These are phyloP conservation scores for Lacerta agilis DNA, from an alignment of 2,797 vertebrate species.

Conservation along the genomic window DNA sequence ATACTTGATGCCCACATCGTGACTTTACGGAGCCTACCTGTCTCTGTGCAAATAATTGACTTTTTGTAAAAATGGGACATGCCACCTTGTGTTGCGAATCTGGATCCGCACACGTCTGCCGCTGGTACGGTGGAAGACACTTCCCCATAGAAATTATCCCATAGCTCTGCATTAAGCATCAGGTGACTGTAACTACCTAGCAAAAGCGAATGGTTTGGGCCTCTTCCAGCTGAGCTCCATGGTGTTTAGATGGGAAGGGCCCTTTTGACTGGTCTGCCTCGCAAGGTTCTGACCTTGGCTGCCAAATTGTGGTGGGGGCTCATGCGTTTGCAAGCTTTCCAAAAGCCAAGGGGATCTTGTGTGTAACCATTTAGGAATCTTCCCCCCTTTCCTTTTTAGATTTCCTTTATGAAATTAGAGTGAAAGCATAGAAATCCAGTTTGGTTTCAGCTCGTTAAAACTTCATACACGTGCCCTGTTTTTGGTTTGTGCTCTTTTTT, in stretches of 20 bases:
- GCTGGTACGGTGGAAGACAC: background rate
- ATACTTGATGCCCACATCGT: background rate
- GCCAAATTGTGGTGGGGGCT: conserved; percentile 47
- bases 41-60: background rate
- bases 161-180: background rate
- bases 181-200: background rate
- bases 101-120: background rate
- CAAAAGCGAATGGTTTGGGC: background rate
- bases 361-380: conserved; percentile 38
- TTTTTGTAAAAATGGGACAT: background rate
- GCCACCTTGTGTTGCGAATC: background rate
- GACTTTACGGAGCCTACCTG: background rate
- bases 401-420: conserved; percentile 46
- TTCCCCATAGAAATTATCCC: background rate
- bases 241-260: background rate
- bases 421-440: conserved; percentile 32
- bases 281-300: background rate
- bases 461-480: conserved; percentile 71
- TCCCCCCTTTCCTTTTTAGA: conserved; percentile 47
- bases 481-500: conserved; percentile 43
- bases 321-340: conserved; percentile 42
- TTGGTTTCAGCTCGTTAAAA: conserved; percentile 54
- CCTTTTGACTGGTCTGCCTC: accelerated
- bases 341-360: conserved; percentile 23
- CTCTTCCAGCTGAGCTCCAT: background rate